Evolutionary conservation across 2,797 vertebrate species (phyloP), one percentile per base, ranked within the genome.

Genomic region (Phalloptychus januarius): DNA sequence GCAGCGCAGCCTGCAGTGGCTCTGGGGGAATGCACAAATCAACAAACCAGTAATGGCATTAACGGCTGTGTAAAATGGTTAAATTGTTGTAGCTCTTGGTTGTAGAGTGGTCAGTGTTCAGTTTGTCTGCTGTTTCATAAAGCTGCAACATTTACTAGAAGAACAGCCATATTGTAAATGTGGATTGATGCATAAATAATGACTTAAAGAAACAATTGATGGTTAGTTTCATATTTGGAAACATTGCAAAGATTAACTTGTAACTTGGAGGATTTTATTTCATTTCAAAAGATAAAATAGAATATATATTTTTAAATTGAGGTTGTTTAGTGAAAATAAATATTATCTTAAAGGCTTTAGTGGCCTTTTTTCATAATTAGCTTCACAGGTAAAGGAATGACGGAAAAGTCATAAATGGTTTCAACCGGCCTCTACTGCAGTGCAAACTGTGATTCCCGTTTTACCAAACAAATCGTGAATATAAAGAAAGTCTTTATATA

Each of bases 1-100:
- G 76, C 61, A 46, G 61, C 11, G 4, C 13, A 13, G 77, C 75
- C 84, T 77, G 78, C 5, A 18, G 77, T 82, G 80, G 79, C 82
- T 73, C 45, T 1, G 63, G 46, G 72, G 1, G 42, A 82, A 88
- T 67, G 44, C 88, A 80, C 67, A 79, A 85, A 86, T 86, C 76
- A 73, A 84, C 78, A 50, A 70, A 54, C 72, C 36, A 3, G 38
- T 15, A 31, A 72, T 31, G 58, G 61, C 77, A 25, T 89, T 91
- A 87, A 88, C 75, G 87, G 82, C 72, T 58, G 1, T 3, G 71
- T 71, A 74, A 48, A 16, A 79, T 78, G 83, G 84, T 79, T 23
- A 48, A 16, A 79, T 78, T 84, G 84, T 79, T 23, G 20, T 36
- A n/a, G 71, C 73, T 5, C 31, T 79, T 80, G 63, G 81, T 79